Evolutionary conservation across 2,113 vertebrate species (phyloP), one percentile per base, ranked within the genome.

Genomic region (Maccullochella peelii): DNA sequence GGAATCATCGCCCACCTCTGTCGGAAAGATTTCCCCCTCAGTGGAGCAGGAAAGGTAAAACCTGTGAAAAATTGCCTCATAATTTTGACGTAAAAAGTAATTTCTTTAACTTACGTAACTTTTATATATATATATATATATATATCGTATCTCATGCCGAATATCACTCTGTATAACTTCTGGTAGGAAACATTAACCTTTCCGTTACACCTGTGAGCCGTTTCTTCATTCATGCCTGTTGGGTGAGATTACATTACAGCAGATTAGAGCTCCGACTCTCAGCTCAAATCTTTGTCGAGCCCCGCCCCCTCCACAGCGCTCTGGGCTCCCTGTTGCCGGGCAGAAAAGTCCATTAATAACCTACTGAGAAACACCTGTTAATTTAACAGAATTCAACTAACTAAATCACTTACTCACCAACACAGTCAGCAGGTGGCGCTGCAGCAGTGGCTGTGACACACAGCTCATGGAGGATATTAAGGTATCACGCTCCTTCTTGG

Each of bases 1-100:
- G 97, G 97, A 77, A 97, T 97, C 90, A 95, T 97, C 1, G 96
- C 94, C 0, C 97, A 97, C 0, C 79, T 97, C 61, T 97, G 96
- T 16, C 63, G 90, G 72, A 96, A 97, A 74, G 96, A 97, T 78
- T 97, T 97, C 61, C 84, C 96, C 4, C 89, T 94, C 0, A 88
- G 93, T 16, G 15, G 10, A 38, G 1, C 73, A 1, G 91, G 92
- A 90, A 92, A 88, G 92, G 95, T 96, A 84, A 79, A 77, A 12
- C 6, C 5, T 67, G 16, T 18, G n/a, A 47, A 23, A 7, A 42
- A 14, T 40, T 72, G 33, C 55, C 50, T 66, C 14, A 38, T 23
- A 23, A 23, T 70, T 36, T 50, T 42, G 10, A 12, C 0, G n/a
- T 57, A n/a, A 54, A 38, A 38, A 23, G 18, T 21, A 9, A 33